Evolutionary conservation across 1,140 invertebrate species (phyloP).

Genomic region (Euura lappo): DNA sequence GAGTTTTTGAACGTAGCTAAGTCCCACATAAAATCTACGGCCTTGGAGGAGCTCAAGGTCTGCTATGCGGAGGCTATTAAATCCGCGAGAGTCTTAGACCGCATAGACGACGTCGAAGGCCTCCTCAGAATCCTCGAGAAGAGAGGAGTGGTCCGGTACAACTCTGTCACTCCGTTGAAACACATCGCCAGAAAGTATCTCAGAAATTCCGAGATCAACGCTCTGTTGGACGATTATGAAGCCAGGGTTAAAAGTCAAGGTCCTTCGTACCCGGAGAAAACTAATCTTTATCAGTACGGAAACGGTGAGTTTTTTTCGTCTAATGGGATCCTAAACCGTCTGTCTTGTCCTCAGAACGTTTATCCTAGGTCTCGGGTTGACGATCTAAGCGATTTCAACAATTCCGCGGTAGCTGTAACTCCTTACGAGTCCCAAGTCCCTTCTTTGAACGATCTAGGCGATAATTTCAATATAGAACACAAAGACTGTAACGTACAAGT

Average conservation of each 20-base stretch:
- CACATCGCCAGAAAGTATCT: conserved; percentile 36
- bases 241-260: conserved; percentile 17
- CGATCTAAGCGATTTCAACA: conserved; percentile 15
- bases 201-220: conserved; percentile 23
- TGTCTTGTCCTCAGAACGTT: neutral
- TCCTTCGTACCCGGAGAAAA: neutral
- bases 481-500: too few species aligned
- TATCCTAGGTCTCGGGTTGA: conserved; percentile 13
- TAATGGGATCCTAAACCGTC: neutral
- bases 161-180: conserved; percentile 36
- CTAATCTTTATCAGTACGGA: conserved; percentile 30
- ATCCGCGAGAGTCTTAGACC: conserved; percentile 24
- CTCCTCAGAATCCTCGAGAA: conserved; percentile 49
- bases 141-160: conserved; percentile 33
- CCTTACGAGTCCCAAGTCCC: too few species aligned
- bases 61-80: conserved; percentile 9
- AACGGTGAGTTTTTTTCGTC: conserved; percentile 27
- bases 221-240: conserved; percentile 37
- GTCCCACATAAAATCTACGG: neutral
- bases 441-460: too few species aligned
- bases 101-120: conserved; percentile 34
- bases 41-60: neutral
- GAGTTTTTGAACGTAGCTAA: conserved; percentile 1
- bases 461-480: too few species aligned
- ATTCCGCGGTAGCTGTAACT: conserved; percentile 9